Base-by-base conservation (phyloP, 2,888 invertebrate genomes). In the Chymomyza amoena region DNA sequence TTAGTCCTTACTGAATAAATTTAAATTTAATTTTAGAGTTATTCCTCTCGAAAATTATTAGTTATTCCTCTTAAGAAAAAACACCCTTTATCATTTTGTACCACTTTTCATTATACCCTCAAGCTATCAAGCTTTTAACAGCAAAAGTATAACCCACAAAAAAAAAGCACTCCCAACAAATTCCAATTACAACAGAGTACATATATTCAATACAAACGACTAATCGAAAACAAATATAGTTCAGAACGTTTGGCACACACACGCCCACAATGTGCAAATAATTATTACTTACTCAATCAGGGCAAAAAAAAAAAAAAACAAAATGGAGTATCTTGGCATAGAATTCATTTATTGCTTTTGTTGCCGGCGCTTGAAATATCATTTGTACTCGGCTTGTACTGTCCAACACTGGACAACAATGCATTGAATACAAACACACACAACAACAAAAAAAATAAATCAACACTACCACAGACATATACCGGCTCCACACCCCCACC, bases 361-460 rank as follows among this genome's bases (percentile, higher is more conserved):
- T 15, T 57, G 32, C 32, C 9, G n/a, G 20, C 68, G 70, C 72
- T 72, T 69, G 52, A 74, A 66, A 68, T 74, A 74, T 76, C 74
- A 78, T 78, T 78, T 78, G 78, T 78, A 74, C 64, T 57, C 10
- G 56, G 74, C 79, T 73, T 76, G 71, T 69, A 66, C 75, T 68
- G 63, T 68, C 66, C 69, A 61, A 74, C 72, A 70, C 69, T 71
- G 67, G 69, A 69, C n/a, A n/a, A 77, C 71, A 72, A 61, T 63
- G 63, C 61, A 64, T 62, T 25, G 62, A 52, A 66, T 32, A 54
- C 52, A 69, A 18, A 63, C 51, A 57, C 36, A 45, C 2, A 61
- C 2, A 25, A 64, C 3, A 52, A 50, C 51, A n/a, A 51, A 45
- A 51, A 45, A 45, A 39, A 50, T 60, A 45, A 62, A 54, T 52